Evolutionary conservation across 2,888 invertebrate genomes (phyloP), one percentile per base, ranked within the genome.

Genomic region (Cyaniris semiargus): DNA sequence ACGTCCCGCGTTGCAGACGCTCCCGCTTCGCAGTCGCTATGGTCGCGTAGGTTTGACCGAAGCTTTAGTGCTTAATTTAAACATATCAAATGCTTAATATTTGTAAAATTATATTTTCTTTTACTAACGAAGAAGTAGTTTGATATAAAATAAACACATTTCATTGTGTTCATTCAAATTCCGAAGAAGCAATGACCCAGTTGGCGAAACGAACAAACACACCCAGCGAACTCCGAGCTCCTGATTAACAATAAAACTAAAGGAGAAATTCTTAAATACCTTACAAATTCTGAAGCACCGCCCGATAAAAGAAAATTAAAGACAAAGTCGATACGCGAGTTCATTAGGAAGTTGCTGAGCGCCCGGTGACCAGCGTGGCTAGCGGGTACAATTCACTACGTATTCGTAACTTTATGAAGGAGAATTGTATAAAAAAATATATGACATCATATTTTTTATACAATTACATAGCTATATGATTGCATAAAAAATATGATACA

Each of bases 321-420:
- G 38, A 71, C 71, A 71, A 71, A 71, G 71, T 71, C 71, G 71
- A 71, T 71, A 71, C 71, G n/a, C 38, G 71, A 71, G 38, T 38
- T 71, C 71, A 71, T 71, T 71, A 71, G 71, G 38, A 34, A 71
- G 71, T 38, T 71, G n/a, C 6, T 7, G 7, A 21, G 3, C 21
- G 58, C 58, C 21, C 10, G 3, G 58, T 21, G 21, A 60, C 60
- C 60, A 23, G 60, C 23, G 60, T 10, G 13, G 58, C 58, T 18
- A 53, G 53, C 53, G 5, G 3, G 10, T 44, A 44, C 44, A 44
- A 44, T 44, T 44, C 13, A 53, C 53, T 53, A 53, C 53, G 18
- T 53, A 18, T 53, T 53, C 4, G 53, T 2, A 5, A 53, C 18
- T 0, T 53, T 10, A 44, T 10, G 10, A 34, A 34, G 8, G 34